These are phyloP conservation scores for Chelon auratus DNA, from an alignment of 2,797 vertebrate genomes.

Conservation along the genomic window DNA sequence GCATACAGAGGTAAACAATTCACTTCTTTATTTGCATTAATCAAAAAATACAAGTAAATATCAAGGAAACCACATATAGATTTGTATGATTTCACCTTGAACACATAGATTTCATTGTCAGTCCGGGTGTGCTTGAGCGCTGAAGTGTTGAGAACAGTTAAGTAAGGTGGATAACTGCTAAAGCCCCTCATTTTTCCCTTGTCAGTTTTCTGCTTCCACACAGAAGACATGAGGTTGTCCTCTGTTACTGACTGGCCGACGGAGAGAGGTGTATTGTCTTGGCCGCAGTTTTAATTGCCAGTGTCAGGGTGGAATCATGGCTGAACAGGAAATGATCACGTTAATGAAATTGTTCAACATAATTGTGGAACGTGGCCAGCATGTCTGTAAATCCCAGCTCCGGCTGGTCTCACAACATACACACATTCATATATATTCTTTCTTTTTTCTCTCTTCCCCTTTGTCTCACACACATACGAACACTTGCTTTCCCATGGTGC, in stretches of 20 bases:
- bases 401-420: constrained; percentile 40
- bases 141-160: constrained; percentile 66
- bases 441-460: constrained; percentile 28
- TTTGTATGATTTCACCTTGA: constrained; percentile 63
- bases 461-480: constrained; percentile 58
- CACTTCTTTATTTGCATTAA: constrained; percentile 49
- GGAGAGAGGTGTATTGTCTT: constrained; percentile 47
- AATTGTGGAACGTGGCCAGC: constrained; percentile 73
- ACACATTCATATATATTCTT: constrained; percentile 4
- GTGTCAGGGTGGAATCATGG: constrained; percentile 70
- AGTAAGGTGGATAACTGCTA: constrained; percentile 58
- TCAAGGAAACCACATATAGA: constrained; percentile 50
- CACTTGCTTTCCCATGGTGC: constrained; percentile 52
- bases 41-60: constrained; percentile 16
- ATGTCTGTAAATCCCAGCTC: constrained; percentile 69
- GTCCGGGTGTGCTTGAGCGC: constrained; percentile 40
- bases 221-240: constrained; percentile 52
- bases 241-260: constrained; percentile 26
- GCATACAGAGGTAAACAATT: constrained; percentile 44
- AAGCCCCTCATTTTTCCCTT: constrained; percentile 57
- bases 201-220: constrained; percentile 50
- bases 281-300: constrained; percentile 42
- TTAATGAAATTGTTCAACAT: constrained; percentile 82
- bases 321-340: constrained; percentile 75
- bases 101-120: constrained; percentile 53